Percentiles rank a stretch among this genome's conserved stretches.
These are phyloP conservation scores for Gambusia yucatana DNA, from an alignment of 2,797 vertebrate species.

Conservation along the genomic window DNA sequence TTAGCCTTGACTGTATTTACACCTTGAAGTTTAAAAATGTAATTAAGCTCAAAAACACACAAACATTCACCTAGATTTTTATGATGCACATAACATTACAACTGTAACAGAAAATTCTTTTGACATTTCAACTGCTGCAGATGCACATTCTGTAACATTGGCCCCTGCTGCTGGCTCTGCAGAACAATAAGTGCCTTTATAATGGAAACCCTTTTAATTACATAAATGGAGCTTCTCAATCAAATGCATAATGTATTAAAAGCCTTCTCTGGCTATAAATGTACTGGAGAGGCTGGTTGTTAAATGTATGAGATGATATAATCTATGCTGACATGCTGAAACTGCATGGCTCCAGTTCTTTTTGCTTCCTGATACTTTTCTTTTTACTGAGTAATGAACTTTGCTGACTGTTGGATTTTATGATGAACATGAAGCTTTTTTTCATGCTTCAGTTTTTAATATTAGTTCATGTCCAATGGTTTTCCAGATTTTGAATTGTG, in stretches of 20 bases:
- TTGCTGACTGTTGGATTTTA: slow-evolving; percentile 8
- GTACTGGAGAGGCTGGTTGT: slow-evolving; percentile 53
- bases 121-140: slow-evolving; percentile 19
- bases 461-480: neutral
- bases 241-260: slow-evolving; percentile 52
- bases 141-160: slow-evolving; percentile 4
- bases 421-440: neutral
- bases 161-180: slow-evolving; percentile 11
- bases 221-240: slow-evolving; percentile 52
- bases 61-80: neutral
- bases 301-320: slow-evolving; percentile 64
- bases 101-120: neutral
- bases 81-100: neutral
- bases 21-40: neutral
- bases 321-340: slow-evolving; percentile 71
- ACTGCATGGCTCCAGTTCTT: slow-evolving; percentile 27
- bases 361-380: slow-evolving; percentile 25
- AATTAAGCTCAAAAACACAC: neutral
- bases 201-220: slow-evolving; percentile 57
- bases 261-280: slow-evolving; percentile 49
- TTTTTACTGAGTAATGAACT: slow-evolving; percentile 16
- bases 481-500: slow-evolving; percentile 24
- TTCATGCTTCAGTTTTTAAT: neutral
- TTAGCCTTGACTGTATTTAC: neutral
- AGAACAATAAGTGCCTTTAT: slow-evolving; percentile 49